Conservation (phyloP, 2,797 vertebrate genomes). For the Vipera ursinii region DNA sequence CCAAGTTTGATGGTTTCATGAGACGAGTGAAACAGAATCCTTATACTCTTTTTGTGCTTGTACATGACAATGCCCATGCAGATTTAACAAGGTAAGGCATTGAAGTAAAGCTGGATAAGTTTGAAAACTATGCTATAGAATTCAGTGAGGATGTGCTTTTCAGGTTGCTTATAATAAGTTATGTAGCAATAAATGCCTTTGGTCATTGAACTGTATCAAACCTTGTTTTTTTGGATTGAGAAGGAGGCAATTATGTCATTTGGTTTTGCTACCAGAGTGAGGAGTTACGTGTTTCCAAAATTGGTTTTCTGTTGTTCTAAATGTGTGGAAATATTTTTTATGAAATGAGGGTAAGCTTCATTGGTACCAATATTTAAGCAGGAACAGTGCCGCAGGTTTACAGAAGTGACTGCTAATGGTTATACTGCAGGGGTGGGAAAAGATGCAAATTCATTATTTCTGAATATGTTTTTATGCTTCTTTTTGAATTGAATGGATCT, state of each 20-base stretch:
- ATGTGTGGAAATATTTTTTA: not conserved
- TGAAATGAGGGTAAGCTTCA: not conserved
- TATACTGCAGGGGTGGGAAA: not conserved
- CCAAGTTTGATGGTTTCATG: constrained; percentile 95
- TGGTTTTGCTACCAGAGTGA: not conserved
- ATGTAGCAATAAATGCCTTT: not conserved
- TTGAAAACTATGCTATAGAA: not conserved
- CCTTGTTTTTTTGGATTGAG: not conserved
- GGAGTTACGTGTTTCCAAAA: not conserved
- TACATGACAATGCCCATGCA: constrained; percentile 94
- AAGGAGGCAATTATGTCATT: not conserved
- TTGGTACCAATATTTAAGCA: not conserved
- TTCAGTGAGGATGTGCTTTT: not conserved
- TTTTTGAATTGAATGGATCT: constrained; percentile 1
- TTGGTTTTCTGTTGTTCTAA: not conserved
- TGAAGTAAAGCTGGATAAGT: constrained; percentile 6
- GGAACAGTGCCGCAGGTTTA: not conserved
- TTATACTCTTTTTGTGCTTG: constrained; percentile 93
- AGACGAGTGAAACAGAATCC: constrained; percentile 94
- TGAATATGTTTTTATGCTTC: not conserved
- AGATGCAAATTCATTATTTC: not conserved
- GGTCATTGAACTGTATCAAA: not conserved
- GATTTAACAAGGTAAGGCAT: constrained; percentile 89
- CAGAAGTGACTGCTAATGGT: not conserved
- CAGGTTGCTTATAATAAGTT: not conserved